These are phyloP conservation scores for Chloroceryle inda DNA, from an alignment of 2,797 vertebrate species.

Conservation along the genomic window DNA sequence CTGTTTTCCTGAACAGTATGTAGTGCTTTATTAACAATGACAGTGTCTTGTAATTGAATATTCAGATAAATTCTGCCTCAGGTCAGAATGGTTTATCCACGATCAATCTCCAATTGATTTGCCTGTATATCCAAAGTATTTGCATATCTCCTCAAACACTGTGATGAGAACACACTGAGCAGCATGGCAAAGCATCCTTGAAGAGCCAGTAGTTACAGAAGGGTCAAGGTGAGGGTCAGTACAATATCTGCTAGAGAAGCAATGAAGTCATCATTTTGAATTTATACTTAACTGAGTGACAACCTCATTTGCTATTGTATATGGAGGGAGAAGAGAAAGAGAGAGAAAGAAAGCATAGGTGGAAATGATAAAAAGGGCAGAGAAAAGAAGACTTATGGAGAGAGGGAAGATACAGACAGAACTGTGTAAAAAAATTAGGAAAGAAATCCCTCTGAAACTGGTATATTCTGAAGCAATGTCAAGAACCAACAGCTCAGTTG, in stretches of 20 bases:
- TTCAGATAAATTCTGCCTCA: slow-evolving; percentile 57
- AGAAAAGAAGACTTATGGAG: background rate
- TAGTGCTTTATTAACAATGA: slow-evolving; percentile 54
- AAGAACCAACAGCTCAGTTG: background rate
- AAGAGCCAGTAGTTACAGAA: background rate
- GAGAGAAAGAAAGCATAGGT: background rate
- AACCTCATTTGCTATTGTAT: slow-evolving; percentile 28
- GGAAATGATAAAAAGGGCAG: background rate
- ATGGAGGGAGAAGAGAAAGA: background rate
- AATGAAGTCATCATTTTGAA: slow-evolving; percentile 42
- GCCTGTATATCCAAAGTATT: slow-evolving; percentile 13
- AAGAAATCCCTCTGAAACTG: background rate
- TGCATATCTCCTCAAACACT: slow-evolving; percentile 42
- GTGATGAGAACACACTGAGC: background rate
- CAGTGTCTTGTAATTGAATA: slow-evolving; percentile 62
- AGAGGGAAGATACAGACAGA: background rate
- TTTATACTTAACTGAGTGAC: slow-evolving; percentile 47
- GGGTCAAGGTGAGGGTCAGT: slow-evolving; percentile 58
- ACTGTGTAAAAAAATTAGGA: background rate
- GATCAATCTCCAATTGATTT: slow-evolving; percentile 68
- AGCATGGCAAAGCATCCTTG: background rate
- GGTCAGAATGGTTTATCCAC: slow-evolving; percentile 50
- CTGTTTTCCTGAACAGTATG: background rate
- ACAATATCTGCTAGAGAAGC: background rate
- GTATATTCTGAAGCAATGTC: background rate